phyloP scores from a whole-genome alignment of 2,113 vertebrate species.

The Stegostoma tigrinum region DNA sequence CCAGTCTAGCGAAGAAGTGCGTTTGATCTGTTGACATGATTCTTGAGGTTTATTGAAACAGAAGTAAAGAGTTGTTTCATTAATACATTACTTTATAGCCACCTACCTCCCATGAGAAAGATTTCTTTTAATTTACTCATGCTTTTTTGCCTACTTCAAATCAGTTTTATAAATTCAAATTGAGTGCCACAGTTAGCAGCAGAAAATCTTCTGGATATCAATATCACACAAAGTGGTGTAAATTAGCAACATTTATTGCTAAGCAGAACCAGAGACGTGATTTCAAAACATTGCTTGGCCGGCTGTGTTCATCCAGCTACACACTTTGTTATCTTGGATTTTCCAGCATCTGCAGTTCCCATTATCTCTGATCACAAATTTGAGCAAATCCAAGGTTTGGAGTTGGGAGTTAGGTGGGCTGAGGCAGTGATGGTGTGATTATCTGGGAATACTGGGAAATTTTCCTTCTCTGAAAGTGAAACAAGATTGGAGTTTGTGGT shows the following conservation, averaged over 20 bases:
- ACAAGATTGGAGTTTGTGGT: neutral
- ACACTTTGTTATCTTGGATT: too few relatives aligned
- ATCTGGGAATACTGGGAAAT: neutral
- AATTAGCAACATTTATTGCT: neutral
- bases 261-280: neutral
- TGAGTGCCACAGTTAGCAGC: neutral
- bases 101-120: neutral
- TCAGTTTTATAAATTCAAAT: neutral
- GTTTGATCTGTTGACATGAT: neutral
- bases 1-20: neutral
- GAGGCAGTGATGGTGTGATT: too few relatives aligned
- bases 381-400: neutral
- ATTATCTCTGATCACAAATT: too few relatives aligned
- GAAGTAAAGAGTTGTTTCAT: neutral
- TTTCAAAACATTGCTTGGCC: too few relatives aligned
- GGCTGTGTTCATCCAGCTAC: too few relatives aligned
- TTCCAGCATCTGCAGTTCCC: too few relatives aligned
- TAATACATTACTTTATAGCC: neutral
- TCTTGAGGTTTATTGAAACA: neutral
- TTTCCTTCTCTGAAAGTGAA: neutral
- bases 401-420: neutral
- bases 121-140: neutral
- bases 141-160: neutral
- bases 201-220: neutral
- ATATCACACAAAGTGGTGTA: neutral